Base-by-base conservation (phyloP, 2,888 invertebrate species). In the Euclidia mi region DNA sequence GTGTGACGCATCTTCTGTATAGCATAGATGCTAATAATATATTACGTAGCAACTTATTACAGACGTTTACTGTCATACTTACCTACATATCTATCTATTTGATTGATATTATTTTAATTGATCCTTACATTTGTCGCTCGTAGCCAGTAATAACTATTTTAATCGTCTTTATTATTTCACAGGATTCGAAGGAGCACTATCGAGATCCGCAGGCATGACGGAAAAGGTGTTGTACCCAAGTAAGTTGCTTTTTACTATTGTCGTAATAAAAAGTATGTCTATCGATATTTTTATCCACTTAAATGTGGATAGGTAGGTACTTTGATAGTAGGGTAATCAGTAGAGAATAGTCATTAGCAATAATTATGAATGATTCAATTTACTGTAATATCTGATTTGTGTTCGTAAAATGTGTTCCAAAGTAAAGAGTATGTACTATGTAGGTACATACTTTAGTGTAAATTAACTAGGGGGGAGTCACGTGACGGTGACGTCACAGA, bases 151-250 rank as follows among this genome's bases (percentile, higher is more conserved):
- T 42, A 14, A 25, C 4, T 7, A 28, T 28, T 45, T 48, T 18
- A 35, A 15, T 37, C 2, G 0, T 2, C 6, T 29, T 14, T 47
- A 75, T 66, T 73, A 81, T 83, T 82, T 91, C 88, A 50, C 92
- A 95, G 95, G 94, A 89, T 91, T 95, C 94, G 94, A 95, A 95
- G 95, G 95, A 92, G 93, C 89, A 90, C 88, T 90, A 88, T 85
- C 83, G 90, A 94, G 94, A 92, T 77, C 92, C 88, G 92, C 94
- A 96, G 96, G 96, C 95, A 97, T 97, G 97, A 96, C 96, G 96
- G 97, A 97, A 95, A 96, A 96, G 95, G 96, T 96, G 92, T 96
- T 96, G 95, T 96, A 96, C 94, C 96, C 96, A 95, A 96, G 97
- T 96, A 95, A 96, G 96, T 96, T 95, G 6, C 9, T 10, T 14